phyloP scores from a whole-genome alignment of 1,140 invertebrate genomes.

The Sinella curviseta region DNA sequence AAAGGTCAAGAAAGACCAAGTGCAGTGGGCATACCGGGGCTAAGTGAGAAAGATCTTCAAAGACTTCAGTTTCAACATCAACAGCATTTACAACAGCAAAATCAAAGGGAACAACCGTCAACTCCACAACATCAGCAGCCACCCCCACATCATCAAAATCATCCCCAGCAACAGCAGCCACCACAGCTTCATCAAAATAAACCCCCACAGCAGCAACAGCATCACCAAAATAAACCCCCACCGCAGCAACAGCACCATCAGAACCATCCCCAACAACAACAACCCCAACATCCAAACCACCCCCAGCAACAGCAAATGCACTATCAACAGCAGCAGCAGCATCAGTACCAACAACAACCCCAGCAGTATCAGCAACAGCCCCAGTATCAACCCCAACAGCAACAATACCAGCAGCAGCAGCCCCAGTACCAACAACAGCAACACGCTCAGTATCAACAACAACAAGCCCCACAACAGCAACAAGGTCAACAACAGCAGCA shows the following conservation, averaged over 20 bases:
- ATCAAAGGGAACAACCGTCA: constrained; percentile 28
- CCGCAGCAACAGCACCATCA: constrained; percentile 19
- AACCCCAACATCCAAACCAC: constrained; percentile 12
- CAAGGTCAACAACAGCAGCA: constrained; percentile 19
- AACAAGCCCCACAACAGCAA: background rate
- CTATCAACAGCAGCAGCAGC: background rate
- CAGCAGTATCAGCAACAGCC: constrained; percentile 2
- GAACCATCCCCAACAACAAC: constrained; percentile 30
- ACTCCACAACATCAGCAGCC: constrained; percentile 31
- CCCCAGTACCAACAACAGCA: constrained; percentile 10
- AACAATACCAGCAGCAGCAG: constrained; percentile 29
- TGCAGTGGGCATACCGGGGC: background rate
- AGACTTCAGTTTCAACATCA: constrained; percentile 18
- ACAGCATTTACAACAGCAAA: constrained; percentile 10
- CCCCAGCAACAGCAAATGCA: constrained; percentile 4
- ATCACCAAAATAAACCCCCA: background rate
- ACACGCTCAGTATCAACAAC: constrained; percentile 11
- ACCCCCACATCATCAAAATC: background rate
- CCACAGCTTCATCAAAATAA: background rate
- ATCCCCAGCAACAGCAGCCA: constrained; percentile 27
- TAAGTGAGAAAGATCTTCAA: background rate
- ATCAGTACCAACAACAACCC: constrained; percentile 17
- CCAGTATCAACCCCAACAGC: constrained; percentile 16
- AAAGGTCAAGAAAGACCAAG: background rate
- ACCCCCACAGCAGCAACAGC: background rate